Percentiles rank a stretch among this genome's conserved stretches.
phyloP scores from a whole-genome alignment of 2,113 vertebrate genomes.

The Cervus canadensis region DNA sequence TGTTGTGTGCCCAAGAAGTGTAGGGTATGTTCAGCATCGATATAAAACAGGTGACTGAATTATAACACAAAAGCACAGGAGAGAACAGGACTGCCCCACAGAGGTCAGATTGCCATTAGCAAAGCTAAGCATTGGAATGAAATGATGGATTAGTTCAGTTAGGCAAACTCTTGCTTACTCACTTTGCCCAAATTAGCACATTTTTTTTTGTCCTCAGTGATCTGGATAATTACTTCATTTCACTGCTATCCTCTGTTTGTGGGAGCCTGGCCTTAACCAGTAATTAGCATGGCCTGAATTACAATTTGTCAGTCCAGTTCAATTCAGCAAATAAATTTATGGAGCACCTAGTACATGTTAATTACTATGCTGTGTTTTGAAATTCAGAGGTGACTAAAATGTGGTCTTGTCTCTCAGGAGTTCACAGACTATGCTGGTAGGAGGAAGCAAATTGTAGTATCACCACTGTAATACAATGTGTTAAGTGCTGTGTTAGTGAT shows the following conservation, averaged over 20 bases:
- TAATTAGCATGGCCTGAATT: constrained; percentile 44
- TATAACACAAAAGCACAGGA: constrained; percentile 3
- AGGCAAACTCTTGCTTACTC: constrained; percentile 60
- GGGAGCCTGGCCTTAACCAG: neutral
- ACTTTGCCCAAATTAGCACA: constrained; percentile 62
- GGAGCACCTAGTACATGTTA: constrained; percentile 16
- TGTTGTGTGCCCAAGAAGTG: neutral
- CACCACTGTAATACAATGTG: neutral
- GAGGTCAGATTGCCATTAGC: constrained; percentile 20
- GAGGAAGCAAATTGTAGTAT: neutral
- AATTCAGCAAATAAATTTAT: constrained; percentile 42
- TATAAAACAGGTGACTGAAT: constrained; percentile 23
- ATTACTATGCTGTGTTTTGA: neutral
- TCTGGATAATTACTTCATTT: constrained; percentile 64
- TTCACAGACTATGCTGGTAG: neutral
- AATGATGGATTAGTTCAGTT: constrained; percentile 62
- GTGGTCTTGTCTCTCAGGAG: neutral
- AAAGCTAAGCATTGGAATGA: constrained; percentile 1
- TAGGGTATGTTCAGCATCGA: neutral
- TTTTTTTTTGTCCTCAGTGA: constrained; percentile 38
- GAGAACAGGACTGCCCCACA: neutral
- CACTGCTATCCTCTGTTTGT: constrained; percentile 49
- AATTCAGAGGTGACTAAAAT: constrained; percentile 18
- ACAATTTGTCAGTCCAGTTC: constrained; percentile 42
- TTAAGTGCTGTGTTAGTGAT: neutral